Evolutionary conservation across 2,113 vertebrate genomes (phyloP), one percentile per base, ranked within the genome.

Genomic region (Oophaga pumilio): DNA sequence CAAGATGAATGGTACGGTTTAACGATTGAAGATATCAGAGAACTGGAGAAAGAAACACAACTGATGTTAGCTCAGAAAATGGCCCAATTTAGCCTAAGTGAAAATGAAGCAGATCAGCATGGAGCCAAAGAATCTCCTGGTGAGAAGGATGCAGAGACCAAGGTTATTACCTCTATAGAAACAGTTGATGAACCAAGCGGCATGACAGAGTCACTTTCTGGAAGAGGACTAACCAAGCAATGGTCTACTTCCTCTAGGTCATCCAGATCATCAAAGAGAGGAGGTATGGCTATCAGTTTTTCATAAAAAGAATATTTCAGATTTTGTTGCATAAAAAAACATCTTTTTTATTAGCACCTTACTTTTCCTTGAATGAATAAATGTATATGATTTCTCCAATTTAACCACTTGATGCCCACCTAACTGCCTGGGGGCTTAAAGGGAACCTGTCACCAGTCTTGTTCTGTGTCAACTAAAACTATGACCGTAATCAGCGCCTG

Each of bases 211-310:
- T 90, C 95, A 0, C 92, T 96, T 28, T 94, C 96, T 0, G 94
- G 96, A 22, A 93, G 96, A 56, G 95, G 95, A 0, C 96, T 99
- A 66, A 98, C 97, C 89, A 99, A 99, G 90, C 98, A 99, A 79
- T 99, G 98, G 98, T 99, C 98, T 87, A 98, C 98, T 6, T 99
- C 98, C 76, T 99, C 98, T 89, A 96, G 96, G 87, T 99, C 98
- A 11, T 99, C 98, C 0, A 93, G 96, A 28, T 99, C 98, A 11
- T 99, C 98, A 76, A 99, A 97, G 93, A 95, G 97, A 91, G 98
- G 98, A 96, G 97, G 98, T 99, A 92, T 94, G 95, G 14, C 8
- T 15, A 73, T 73, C 14, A 73, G 8, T 11, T 74, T 3, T 74
- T 74, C 43, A 74, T 74, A 20, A 14, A 8, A 74, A 74, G 2